Evolutionary conservation across 2,113 vertebrate genomes (phyloP).

Genomic region (Epinephelus lanceolatus): DNA sequence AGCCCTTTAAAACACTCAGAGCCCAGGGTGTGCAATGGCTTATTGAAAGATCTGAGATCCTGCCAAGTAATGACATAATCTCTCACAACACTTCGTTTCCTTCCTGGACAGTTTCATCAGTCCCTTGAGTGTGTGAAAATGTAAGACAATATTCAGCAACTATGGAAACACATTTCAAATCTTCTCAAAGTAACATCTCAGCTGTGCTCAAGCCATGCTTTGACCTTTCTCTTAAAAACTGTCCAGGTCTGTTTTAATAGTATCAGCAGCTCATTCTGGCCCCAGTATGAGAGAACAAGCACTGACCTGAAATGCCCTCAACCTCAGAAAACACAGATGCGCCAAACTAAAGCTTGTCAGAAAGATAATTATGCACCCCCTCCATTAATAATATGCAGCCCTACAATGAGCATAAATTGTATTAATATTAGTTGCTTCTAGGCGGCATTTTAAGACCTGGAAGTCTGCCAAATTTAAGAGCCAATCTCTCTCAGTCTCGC

Average conservation of each 20-base stretch:
- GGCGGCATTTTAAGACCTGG: slow-evolving; percentile 14
- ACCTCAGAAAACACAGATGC: not conserved
- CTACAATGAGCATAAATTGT: not conserved
- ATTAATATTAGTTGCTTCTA: not conserved
- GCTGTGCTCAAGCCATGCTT: not conserved
- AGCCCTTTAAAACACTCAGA: slow-evolving; percentile 10
- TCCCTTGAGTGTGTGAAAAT: slow-evolving; percentile 2
- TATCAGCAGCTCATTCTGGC: not conserved
- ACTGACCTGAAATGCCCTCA: not conserved
- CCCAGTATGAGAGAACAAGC: not conserved
- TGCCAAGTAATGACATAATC: slow-evolving; percentile 44
- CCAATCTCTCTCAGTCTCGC: not conserved
- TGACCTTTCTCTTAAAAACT: not conserved
- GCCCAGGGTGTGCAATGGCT: not conserved
- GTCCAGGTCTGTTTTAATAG: not conserved
- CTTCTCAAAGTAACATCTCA: not conserved
- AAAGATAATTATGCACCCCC: not conserved
- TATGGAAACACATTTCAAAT: not conserved
- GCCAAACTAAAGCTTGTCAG: not conserved
- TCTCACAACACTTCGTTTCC: slow-evolving; percentile 18
- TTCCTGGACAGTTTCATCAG: slow-evolving; percentile 18
- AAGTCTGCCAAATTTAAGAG: slow-evolving; percentile 21
- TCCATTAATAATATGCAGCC: slow-evolving; percentile 1
- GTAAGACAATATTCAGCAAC: slow-evolving; percentile 34
- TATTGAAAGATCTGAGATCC: slow-evolving; percentile 1